Conservation (phyloP, 2,113 vertebrate species). For the Xiphias gladius region DNA sequence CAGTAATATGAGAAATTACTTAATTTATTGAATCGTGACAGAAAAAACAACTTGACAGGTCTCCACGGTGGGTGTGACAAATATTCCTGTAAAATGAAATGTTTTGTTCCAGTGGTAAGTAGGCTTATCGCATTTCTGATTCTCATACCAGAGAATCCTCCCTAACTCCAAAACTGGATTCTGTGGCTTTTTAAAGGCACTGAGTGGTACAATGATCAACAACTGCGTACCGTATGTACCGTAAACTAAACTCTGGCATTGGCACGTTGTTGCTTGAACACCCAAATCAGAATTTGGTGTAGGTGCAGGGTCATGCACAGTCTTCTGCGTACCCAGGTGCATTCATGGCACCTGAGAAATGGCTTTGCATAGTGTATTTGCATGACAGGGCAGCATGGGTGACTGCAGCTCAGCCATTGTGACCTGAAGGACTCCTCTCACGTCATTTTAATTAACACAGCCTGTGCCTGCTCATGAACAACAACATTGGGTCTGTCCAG, state of each 20-base stretch:
- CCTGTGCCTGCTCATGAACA: not conserved
- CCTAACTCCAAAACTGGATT: not conserved
- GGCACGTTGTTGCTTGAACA: not conserved
- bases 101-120: not conserved
- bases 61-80: not conserved
- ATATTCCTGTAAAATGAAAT: not conserved
- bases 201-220: not conserved
- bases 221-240: too few species aligned
- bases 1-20: not conserved
- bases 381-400: slow-evolving; percentile 58
- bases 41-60: not conserved
- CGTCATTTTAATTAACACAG: not conserved
- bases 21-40: not conserved
- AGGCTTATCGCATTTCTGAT: not conserved
- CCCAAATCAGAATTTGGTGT: not conserved
- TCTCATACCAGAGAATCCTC: not conserved
- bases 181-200: not conserved
- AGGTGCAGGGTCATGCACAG: not conserved
- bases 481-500: not conserved
- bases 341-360: slow-evolving; percentile 24
- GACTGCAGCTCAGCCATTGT: not conserved
- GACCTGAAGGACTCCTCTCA: slow-evolving; percentile 13
- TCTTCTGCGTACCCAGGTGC: not conserved
- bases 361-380: slow-evolving; percentile 82
- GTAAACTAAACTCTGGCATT: not conserved